A percentile compares a stretch with the other conserved stretches of the same genome.
Evolutionary conservation across 2,113 vertebrate genomes (phyloP).

Genomic region (Gallinago media): DNA sequence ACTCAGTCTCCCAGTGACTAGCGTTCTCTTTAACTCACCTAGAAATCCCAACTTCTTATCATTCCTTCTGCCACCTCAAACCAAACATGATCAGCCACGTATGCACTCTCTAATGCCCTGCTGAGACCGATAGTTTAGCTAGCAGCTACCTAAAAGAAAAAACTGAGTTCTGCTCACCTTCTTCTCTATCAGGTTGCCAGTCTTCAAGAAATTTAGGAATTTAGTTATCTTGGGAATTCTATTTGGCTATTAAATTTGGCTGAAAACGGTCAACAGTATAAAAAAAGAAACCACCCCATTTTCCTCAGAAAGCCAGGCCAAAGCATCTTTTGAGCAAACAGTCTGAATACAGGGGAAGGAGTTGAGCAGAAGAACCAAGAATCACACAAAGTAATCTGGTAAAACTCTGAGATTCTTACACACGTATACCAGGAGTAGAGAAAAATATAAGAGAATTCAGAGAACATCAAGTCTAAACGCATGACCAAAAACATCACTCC

Average conservation of each 20-base stretch:
- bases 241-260: background rate
- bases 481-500: background rate
- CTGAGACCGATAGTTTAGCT: background rate
- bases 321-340: background rate
- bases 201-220: background rate
- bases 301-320: background rate
- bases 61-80: background rate
- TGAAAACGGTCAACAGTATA: background rate
- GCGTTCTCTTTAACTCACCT: background rate
- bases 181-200: background rate
- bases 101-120: background rate
- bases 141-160: background rate
- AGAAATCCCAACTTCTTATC: background rate
- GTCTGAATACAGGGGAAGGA: background rate
- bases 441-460: background rate
- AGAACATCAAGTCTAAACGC: background rate
- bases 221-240: background rate
- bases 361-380: background rate
- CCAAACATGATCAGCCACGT: background rate
- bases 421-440: rapidly evolving
- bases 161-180: background rate
- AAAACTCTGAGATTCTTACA: background rate
- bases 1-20: background rate
- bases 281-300: background rate
- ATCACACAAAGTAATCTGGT: background rate